Percentiles rank a stretch among this genome's conserved stretches.
These are phyloP conservation scores for Hyles vespertilio DNA, from an alignment of 1,140 invertebrate species.

Conservation along the genomic window DNA sequence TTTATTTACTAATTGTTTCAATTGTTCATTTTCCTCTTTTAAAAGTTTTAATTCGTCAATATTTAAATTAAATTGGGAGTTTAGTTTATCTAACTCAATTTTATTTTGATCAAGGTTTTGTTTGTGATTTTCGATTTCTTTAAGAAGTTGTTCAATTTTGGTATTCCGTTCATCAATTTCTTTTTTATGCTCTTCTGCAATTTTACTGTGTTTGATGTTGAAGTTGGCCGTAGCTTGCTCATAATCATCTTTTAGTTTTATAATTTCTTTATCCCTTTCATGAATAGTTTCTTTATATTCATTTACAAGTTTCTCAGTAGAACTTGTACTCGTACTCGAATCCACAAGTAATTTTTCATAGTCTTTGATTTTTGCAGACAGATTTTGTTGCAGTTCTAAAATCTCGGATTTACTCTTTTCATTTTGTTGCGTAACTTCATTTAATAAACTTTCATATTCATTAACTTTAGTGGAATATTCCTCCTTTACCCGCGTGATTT, in stretches of 20 bases:
- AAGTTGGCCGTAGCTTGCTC: slow-evolving; percentile 65
- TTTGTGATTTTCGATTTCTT: slow-evolving; percentile 74
- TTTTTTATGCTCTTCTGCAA: slow-evolving; percentile 68
- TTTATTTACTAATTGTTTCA: slow-evolving; percentile 58
- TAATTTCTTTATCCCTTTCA: slow-evolving; percentile 68
- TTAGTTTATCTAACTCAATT: slow-evolving; percentile 57
- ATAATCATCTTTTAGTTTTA: slow-evolving; percentile 65
- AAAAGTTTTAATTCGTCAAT: slow-evolving; percentile 61
- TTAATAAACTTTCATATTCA: slow-evolving; percentile 66
- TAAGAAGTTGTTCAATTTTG: slow-evolving; percentile 65
- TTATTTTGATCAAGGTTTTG: slow-evolving; percentile 68
- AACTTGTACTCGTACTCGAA: slow-evolving; percentile 36
- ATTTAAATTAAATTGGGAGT: slow-evolving; percentile 57
- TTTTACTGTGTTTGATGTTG: slow-evolving; percentile 64
- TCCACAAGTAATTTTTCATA: slow-evolving; percentile 57
- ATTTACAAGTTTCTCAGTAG: slow-evolving; percentile 59
- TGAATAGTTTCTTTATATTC: slow-evolving; percentile 67
- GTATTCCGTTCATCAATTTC: slow-evolving; percentile 66
- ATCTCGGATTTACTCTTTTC: slow-evolving; percentile 65
- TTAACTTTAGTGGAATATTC: slow-evolving; percentile 61
- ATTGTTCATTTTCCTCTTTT: slow-evolving; percentile 61
- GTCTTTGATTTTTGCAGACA: slow-evolving; percentile 60
- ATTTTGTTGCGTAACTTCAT: slow-evolving; percentile 62
- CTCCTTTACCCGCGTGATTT: slow-evolving; percentile 56
- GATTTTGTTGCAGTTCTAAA: slow-evolving; percentile 56